Evolutionary conservation across 92 coral and sea anemone species (phyloP), one percentile per base, ranked within the genome.

Genomic region (Umimayanthus kanabou): DNA sequence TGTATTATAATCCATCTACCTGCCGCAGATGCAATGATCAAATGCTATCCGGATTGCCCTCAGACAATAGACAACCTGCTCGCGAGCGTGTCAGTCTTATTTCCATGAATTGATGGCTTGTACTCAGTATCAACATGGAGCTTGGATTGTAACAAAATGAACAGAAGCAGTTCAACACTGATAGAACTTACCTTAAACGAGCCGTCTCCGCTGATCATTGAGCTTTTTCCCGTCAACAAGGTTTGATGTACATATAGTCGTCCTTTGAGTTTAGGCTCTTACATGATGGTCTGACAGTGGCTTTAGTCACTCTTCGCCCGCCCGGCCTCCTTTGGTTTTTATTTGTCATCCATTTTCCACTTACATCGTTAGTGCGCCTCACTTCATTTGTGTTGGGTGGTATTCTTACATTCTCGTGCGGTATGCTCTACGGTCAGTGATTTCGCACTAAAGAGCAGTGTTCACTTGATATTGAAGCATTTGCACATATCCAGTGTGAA

Each of bases 31-130:
- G 23, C 39, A 7, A 26, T 47, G 85, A 65, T 39, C 72, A 80
- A 80, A 80, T 61, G 14, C 28, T 57, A 26, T 14, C 45, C 14
- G 14, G 67, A 39, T 18, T 57, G 20, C 33, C 28, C 71, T 16
- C 53, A 9, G 20, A 80, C 85, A 80, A 80, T 80, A 80, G 85
- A 80, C 73, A 61, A 80, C 85, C 85, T 80, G 85, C 66, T 79
- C 69, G 23, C 65, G 65, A 25, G 65, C 39, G n/a, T 75, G 45
- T 75, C 79, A 18, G 45, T 75, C 79, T 5, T n/a, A 73, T 75
- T 49, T 80, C 23, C 20, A 39, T 80, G 26, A 33, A n/a, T 80
- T 22, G 53, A 80, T 80, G 47, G 65, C 37, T 57, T 33, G 43
- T 53, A 3, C 82, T n/a, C 25, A 25, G 45, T 50, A 23, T 39